Evolutionary conservation across 2,888 invertebrate species (phyloP), one percentile per base, ranked within the genome.

Genomic region (Parelbella ahira): DNA sequence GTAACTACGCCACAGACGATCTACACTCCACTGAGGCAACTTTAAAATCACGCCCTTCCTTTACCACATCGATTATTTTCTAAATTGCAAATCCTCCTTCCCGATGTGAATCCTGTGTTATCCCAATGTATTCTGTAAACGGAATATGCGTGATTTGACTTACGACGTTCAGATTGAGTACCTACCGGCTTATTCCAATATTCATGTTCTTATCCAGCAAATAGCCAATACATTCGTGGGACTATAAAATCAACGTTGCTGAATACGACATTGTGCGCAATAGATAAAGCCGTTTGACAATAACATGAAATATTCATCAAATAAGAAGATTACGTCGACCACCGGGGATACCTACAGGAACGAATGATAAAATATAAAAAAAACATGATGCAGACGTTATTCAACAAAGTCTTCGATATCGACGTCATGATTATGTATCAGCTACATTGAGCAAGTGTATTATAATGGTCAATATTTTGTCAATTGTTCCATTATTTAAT

Each of bases 271-370:
- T 72, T 79, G 80, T 75, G 34, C 41, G 54, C 30, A 46, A 64
- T 55, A 67, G 66, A 79, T 77, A 73, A 79, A 81, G 78, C 70
- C 62, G 73, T 82, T 76, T 76, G 41, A 74, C 80, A 78, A 80
- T 78, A 73, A 72, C 69, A 82, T 82, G 77, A 81, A 82, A 82
- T 82, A 83, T 83, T 82, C 77, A 83, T 82, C 75, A 71, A 80
- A 73, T 66, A 62, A 68, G 64, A 51, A 47, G 51, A 65, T 45
- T 43, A 37, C 43, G 32, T 47, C 71, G 71, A 73, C 71, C 73
- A 68, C 68, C 70, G 63, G 7, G 49, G 50, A 45, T 33, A 42
- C 21, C 32, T 19, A 41, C 32, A 37, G 43, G 52, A 44, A 47
- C 30, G 49, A 50, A 61, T 56, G 54, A 28, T 49, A 58, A 50